phyloP scores from a whole-genome alignment of 2,888 invertebrate genomes.

The Cancer borealis region DNA sequence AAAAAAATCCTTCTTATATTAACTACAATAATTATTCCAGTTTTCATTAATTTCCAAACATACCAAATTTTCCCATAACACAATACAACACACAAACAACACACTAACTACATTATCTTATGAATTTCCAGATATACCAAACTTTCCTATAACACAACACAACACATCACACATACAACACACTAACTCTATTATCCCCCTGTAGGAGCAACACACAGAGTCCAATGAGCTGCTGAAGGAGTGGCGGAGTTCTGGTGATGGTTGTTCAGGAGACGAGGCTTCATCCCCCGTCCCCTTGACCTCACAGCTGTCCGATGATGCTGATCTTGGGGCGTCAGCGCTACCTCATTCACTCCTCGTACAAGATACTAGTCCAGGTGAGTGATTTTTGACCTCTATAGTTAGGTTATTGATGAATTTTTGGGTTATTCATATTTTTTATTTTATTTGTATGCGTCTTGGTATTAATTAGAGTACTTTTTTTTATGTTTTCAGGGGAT shows the following conservation, averaged over 20 bases:
- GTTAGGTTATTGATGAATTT: no score
- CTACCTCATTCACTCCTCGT: slow-evolving; percentile 65
- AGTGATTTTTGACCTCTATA: not conserved
- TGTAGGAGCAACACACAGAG: slow-evolving; percentile 88
- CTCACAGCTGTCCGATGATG: slow-evolving; percentile 61
- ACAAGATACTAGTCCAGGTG: slow-evolving; percentile 73
- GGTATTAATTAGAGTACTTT: not conserved
- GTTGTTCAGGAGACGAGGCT: slow-evolving; percentile 70
- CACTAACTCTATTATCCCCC: not conserved
- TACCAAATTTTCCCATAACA: not conserved
- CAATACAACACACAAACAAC: not conserved
- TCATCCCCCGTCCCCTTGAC: slow-evolving; percentile 63
- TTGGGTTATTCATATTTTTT: not conserved
- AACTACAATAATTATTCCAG: not conserved
- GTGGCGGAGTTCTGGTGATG: slow-evolving; percentile 66
- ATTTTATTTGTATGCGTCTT: no score
- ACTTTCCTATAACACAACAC: not conserved
- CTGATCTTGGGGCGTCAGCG: slow-evolving; percentile 70
- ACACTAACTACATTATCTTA: not conserved
- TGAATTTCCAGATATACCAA: not conserved
- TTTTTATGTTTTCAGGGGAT: slow-evolving; percentile 50
- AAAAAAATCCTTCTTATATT: not conserved
- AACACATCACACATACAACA: not conserved
- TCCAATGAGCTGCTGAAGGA: slow-evolving; percentile 82
- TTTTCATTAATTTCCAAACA: not conserved